Evolutionary conservation across 2,888 invertebrate genomes (phyloP).

Genomic region (Toxonevra muliebris): DNA sequence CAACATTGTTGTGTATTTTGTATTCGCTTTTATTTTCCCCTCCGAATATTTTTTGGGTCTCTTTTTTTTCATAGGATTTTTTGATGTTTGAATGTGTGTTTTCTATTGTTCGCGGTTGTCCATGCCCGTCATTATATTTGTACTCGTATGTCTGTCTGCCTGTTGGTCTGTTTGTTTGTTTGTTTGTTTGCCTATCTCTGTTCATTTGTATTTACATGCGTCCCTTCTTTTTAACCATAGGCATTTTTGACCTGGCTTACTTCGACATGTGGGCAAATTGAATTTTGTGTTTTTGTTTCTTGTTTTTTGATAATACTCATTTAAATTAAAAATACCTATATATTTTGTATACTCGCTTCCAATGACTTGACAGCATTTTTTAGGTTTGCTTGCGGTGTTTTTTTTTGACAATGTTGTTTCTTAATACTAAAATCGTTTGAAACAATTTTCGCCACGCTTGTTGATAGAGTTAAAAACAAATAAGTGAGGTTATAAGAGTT

Average conservation of each 20-base stretch:
- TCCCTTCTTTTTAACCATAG: slow-evolving; percentile 42
- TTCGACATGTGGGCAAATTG: slow-evolving; percentile 59
- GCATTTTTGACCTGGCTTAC: slow-evolving; percentile 57
- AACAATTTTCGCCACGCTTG: no score
- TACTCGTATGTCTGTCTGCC: not conserved
- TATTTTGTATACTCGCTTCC: slow-evolving; percentile 33
- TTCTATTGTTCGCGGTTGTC: slow-evolving; percentile 26
- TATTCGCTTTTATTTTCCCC: slow-evolving; percentile 23
- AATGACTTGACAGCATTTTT: slow-evolving; percentile 40
- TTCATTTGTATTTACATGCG: slow-evolving; percentile 26
- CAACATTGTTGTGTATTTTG: slow-evolving; percentile 44
- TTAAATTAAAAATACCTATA: slow-evolving; percentile 54
- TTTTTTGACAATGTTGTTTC: no score
- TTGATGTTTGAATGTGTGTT: slow-evolving; percentile 10
- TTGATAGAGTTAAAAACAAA: no score
- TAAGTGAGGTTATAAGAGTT: no score
- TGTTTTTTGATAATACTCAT: slow-evolving; percentile 43
- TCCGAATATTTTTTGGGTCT: slow-evolving; percentile 22
- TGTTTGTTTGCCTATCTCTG: not conserved
- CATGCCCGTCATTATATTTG: slow-evolving; percentile 16
- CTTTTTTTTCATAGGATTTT: slow-evolving; percentile 8
- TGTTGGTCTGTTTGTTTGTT: not conserved
- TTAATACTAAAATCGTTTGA: no score
- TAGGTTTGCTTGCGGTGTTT: not conserved
- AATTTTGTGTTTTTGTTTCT: slow-evolving; percentile 48